Base-by-base conservation (phyloP, 2,113 vertebrate genomes). In the Periophthalmodon schlosseri region DNA sequence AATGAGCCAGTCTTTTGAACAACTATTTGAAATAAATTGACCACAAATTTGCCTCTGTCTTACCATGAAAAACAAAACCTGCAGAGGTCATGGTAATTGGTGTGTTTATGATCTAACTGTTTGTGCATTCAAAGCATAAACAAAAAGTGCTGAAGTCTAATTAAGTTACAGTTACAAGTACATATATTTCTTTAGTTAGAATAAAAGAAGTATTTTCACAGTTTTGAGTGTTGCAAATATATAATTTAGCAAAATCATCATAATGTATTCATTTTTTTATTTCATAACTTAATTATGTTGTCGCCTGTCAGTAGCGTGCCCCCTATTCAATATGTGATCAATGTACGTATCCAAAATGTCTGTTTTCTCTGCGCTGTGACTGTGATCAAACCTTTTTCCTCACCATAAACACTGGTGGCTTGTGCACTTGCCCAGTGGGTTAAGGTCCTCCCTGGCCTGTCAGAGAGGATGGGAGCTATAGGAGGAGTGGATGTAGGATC, bases 61-160 rank as follows among this genome's bases (percentile, higher is more conserved):
- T 46, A 66, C 72, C 77, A 79, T 87, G 75, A 88, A 88, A 89
- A 72, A 86, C 82, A 89, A 49, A 84, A 72, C 76, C 73, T 46
- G 15, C 70, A 69, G 76, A 81, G 90, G 88, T 89, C 83, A 80
- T 77, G 61, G 68, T 63, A 86, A 86, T 88, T 85, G 90, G 36
- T 8, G 9, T 5, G 9, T 39, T 39, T 7, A 39, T n/a, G n/a
- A n/a, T n/a, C n/a, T n/a, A n/a, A n/a, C n/a, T 8, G 3, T 36
- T 36, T 36, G 34, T 36, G 34, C 34, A 36, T 36, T 36, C 34
- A 36, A 36, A 36, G 34, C 34, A 36, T 39, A 39, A 39, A 39
- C 36, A 39, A 39, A 39, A 39, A 5, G 5, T 5, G 36, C 36
- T 39, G 36, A 36, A 36, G 36, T 39, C 6, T 39, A 5, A 39